Conservation (phyloP, 2,888 invertebrate genomes). For the Aphrophora alni region DNA sequence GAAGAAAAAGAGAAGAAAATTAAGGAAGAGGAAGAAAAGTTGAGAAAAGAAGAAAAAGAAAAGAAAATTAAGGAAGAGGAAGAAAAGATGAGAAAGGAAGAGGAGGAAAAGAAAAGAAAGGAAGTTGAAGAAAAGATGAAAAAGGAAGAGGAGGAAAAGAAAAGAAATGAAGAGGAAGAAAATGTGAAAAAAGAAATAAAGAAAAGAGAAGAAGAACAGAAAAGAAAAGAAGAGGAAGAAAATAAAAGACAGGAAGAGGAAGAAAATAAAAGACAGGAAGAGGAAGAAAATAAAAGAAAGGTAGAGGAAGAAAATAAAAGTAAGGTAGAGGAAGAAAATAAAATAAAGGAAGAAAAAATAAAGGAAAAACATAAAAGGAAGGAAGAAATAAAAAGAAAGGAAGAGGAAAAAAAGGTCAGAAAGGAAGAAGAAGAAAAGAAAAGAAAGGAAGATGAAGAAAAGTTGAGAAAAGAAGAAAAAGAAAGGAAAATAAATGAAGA, state of each 20-base stretch:
- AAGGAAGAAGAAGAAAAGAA: conserved; percentile 35
- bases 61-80: conserved; percentile 19
- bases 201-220: too few relatives aligned
- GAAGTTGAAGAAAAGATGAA: too few relatives aligned
- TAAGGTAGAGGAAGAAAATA: too few relatives aligned
- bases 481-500: conserved; percentile 33
- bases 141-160: too few relatives aligned
- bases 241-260: too few relatives aligned
- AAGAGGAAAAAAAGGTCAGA: conserved; percentile 34
- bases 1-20: not conserved
- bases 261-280: too few relatives aligned
- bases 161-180: too few relatives aligned
- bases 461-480: conserved; percentile 33
- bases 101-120: not conserved
- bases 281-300: too few relatives aligned
- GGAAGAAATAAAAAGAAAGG: conserved; percentile 21
- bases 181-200: too few relatives aligned
- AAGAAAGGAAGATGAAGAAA: conserved; percentile 32
- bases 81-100: not conserved
- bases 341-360: too few relatives aligned
- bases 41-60: not conserved
- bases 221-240: too few relatives aligned
- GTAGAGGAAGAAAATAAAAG: too few relatives aligned
- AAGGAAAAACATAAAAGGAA: conserved; percentile 28
- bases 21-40: not conserved